A percentile compares a stretch with the other conserved stretches of the same genome.
Conservation (phyloP, 1,140 invertebrate genomes). For the Drosophila ananassae region DNA sequence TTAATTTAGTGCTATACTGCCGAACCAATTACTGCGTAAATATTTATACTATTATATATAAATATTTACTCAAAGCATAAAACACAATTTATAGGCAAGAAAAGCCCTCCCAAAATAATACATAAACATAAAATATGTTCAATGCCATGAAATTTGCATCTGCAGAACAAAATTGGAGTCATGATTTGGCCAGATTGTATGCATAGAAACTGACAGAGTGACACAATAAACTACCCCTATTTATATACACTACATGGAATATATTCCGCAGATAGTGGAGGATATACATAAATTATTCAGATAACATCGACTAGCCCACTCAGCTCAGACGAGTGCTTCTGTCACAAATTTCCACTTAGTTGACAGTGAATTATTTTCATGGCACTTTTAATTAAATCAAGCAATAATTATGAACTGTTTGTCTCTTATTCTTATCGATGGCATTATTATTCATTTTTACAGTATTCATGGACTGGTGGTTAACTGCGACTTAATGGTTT, state of each 20-base stretch:
- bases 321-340: conserved; percentile 5
- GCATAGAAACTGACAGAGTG: background rate
- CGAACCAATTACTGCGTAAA: too few species aligned
- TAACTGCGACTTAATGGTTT: conserved; percentile 29
- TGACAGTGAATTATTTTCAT: conserved; percentile 37
- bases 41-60: too few species aligned
- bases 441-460: conserved; percentile 27
- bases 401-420: conserved; percentile 42
- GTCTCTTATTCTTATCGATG: conserved; percentile 15
- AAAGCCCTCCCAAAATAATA: background rate
- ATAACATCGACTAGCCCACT: conserved; percentile 26
- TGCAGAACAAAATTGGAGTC: conserved; percentile 9
- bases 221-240: background rate
- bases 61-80: background rate
- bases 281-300: conserved; percentile 49
- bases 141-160: conserved; percentile 9
- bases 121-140: too few species aligned
- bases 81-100: background rate
- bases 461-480: conserved; percentile 25
- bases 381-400: conserved; percentile 51
- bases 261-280: background rate
- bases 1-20: too few species aligned
- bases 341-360: conserved; percentile 25
- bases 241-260: background rate
- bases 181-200: conserved; percentile 15